These are phyloP conservation scores for Spodoptera littoralis DNA, from an alignment of 2,888 invertebrate genomes.

Conservation along the genomic window DNA sequence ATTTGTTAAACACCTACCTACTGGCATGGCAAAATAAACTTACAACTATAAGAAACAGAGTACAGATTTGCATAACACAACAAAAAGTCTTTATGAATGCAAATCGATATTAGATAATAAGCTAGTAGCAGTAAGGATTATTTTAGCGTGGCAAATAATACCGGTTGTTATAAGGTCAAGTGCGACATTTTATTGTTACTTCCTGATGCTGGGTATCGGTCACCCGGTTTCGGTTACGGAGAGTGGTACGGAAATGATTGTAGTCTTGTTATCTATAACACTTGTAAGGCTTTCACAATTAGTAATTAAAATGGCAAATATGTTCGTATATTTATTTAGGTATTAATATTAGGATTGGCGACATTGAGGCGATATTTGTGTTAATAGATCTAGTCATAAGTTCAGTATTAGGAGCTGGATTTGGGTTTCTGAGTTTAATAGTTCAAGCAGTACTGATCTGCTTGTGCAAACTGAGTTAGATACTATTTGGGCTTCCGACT, in stretches of 20 bases:
- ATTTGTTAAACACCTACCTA: background rate
- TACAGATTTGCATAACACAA: conserved; percentile 14
- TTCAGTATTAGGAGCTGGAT: too few species aligned
- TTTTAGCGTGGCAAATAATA: conserved; percentile 39
- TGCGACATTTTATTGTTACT: conserved; percentile 67
- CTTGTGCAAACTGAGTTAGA: too few species aligned
- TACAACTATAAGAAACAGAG: background rate
- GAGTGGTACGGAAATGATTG: conserved; percentile 58
- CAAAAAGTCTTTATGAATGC: conserved; percentile 47
- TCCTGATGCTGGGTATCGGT: conserved; percentile 64
- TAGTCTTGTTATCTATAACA: conserved; percentile 52
- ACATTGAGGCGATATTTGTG: too few species aligned
- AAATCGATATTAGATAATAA: conserved; percentile 44
- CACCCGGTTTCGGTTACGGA: conserved; percentile 54
- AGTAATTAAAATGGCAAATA: conserved; percentile 42
- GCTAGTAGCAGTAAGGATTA: conserved; percentile 25
- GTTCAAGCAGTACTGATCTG: too few species aligned
- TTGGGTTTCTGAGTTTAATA: too few species aligned
- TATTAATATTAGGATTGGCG: too few species aligned
- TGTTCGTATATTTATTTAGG: background rate
- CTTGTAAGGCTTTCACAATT: conserved; percentile 55
- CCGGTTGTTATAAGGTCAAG: conserved; percentile 71
- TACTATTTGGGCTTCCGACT: too few species aligned
- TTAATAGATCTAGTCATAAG: too few species aligned
- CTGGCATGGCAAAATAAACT: background rate